Percentiles rank a stretch among this genome's conserved stretches.
Conservation (phyloP, 1,140 invertebrate species). For the Spodoptera frugiperda region DNA sequence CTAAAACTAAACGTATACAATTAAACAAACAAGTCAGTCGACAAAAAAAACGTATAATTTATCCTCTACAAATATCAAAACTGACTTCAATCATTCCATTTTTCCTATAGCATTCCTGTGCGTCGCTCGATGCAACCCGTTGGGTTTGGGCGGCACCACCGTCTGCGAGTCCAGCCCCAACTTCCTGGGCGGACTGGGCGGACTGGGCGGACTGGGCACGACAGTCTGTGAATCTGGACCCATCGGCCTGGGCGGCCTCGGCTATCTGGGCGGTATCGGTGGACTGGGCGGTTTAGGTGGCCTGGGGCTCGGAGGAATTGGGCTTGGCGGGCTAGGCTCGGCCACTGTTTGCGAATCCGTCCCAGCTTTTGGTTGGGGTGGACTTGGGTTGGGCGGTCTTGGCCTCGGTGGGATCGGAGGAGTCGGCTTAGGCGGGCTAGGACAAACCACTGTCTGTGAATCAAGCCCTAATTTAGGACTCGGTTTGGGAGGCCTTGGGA, state of each 20-base stretch:
- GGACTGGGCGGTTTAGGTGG: constrained; percentile 10
- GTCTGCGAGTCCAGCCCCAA: constrained; percentile 53
- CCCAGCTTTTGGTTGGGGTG: constrained; percentile 3
- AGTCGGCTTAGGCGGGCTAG: constrained; percentile 24
- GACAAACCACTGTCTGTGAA: constrained; percentile 52
- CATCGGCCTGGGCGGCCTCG: constrained; percentile 20
- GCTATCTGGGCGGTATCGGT: neutral
- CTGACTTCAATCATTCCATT: neutral
- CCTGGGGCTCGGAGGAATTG: neutral
- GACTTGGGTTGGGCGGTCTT: neutral
- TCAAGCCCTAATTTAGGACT: constrained; percentile 34
- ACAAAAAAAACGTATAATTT: neutral
- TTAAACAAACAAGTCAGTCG: neutral
- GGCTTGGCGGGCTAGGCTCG: neutral
- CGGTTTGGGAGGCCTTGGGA: no score
- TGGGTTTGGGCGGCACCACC: constrained; percentile 52
- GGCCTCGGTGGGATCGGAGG: constrained; percentile 13
- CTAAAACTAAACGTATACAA: neutral
- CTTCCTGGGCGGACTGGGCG: constrained; percentile 20
- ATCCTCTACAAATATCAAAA: neutral
- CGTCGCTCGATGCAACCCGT: constrained; percentile 57
- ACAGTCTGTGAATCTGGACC: constrained; percentile 41
- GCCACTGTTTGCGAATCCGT: constrained; percentile 47
- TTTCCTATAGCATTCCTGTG: constrained; percentile 50
- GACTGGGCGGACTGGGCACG: constrained; percentile 16